Conservation (phyloP, 1,140 invertebrate species). For the Cydia splendana region DNA sequence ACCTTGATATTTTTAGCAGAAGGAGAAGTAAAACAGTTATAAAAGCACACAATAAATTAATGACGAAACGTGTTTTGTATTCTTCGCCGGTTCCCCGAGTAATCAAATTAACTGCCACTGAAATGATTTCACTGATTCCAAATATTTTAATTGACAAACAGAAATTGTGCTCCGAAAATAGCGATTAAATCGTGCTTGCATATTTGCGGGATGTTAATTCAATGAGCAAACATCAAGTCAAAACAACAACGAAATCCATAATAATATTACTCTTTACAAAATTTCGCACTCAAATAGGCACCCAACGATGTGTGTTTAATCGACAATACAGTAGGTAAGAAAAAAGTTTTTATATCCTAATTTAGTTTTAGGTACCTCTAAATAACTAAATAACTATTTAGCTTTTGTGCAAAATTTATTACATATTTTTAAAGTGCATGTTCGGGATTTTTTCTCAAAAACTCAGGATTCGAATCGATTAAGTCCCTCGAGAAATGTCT, state of each 20-base stretch:
- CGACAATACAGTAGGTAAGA: too few species aligned
- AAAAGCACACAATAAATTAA: not conserved
- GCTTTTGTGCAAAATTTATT: too few species aligned
- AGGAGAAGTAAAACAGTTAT: not conserved
- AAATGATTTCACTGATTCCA: constrained; percentile 73
- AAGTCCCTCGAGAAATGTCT: too few species aligned
- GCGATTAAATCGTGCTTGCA: constrained; percentile 69
- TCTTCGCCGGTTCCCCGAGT: constrained; percentile 55
- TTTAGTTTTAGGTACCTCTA: too few species aligned
- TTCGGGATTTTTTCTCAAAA: too few species aligned
- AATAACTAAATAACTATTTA: too few species aligned
- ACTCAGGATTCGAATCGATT: too few species aligned
- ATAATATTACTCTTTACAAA: constrained; percentile 34
- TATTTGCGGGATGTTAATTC: constrained; percentile 67
- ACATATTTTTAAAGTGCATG: too few species aligned
- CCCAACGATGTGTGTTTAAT: not conserved
- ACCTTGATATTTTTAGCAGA: not conserved
- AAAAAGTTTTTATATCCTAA: too few species aligned
- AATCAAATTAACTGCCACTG: constrained; percentile 68
- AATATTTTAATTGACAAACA: constrained; percentile 79
- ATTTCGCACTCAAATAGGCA: not conserved
- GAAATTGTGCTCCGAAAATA: constrained; percentile 68
- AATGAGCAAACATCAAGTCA: constrained; percentile 67
- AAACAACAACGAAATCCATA: constrained; percentile 54
- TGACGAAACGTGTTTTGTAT: constrained; percentile 48